Conservation (phyloP, 2,888 invertebrate species). For the Lepidonotus clava region DNA sequence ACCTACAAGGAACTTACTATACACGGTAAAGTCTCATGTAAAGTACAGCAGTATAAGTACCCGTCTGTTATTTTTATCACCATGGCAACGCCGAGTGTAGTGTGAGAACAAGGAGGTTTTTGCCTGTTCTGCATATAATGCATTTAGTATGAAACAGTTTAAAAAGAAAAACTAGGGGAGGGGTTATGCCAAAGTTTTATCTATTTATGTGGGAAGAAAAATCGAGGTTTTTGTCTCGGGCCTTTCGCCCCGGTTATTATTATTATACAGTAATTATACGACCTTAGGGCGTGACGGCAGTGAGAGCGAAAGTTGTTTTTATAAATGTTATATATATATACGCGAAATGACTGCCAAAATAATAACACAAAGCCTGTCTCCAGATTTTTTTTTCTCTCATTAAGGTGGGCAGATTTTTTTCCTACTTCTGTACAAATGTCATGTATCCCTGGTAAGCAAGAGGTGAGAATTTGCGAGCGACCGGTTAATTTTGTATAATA, state of each 20-base stretch:
- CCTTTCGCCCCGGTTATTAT: too few relatives aligned
- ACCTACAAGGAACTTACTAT: too few relatives aligned
- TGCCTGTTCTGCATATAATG: constrained; percentile 24
- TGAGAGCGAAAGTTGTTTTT: not conserved
- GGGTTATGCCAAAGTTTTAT: constrained; percentile 43
- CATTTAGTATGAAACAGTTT: not conserved
- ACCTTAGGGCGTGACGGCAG: not conserved
- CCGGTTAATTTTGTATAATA: too few relatives aligned
- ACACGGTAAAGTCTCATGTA: not conserved
- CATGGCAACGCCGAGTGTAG: not conserved
- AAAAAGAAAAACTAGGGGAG: not conserved
- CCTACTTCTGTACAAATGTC: too few relatives aligned
- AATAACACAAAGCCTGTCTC: not conserved
- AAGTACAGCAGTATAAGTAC: not conserved
- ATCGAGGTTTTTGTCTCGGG: too few relatives aligned
- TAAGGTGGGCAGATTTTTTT: too few relatives aligned
- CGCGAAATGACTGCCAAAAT: constrained; percentile 24
- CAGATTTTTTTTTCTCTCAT: too few relatives aligned
- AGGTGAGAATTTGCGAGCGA: too few relatives aligned
- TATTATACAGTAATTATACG: too few relatives aligned
- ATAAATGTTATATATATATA: constrained; percentile 2
- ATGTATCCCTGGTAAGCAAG: too few relatives aligned
- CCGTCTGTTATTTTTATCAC: not conserved
- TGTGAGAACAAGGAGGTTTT: constrained; percentile 13
- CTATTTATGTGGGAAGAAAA: constrained; percentile 45